Evolutionary conservation across 1,140 invertebrate genomes (phyloP), one percentile per base, ranked within the genome.

Genomic region (Pantala flavescens): DNA sequence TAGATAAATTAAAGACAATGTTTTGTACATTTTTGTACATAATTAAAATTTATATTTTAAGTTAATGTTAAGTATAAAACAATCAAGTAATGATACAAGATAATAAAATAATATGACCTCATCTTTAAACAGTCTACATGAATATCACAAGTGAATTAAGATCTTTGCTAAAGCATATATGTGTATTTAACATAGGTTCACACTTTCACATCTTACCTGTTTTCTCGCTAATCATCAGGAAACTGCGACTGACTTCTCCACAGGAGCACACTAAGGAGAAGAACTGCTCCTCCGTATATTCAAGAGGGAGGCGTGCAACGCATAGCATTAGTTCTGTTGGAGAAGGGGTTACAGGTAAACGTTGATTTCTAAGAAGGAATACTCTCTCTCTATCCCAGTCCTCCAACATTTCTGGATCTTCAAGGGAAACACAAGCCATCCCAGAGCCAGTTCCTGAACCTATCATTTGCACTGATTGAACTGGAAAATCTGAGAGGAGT

Each of bases 321-420:
- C 87, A 88, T 7, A 89, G 79, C 73, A 87, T 81, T 77, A 84
- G 84, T 74, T 87, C 85, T 16, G 84, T 86, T 24, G 81, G 81
- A 24, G 84, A 84, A 7, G 85, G 81, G 19, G 79, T 79, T 49
- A 87, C 80, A 74, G 82, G 81, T 16, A 85, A 80, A 43, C 82
- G 78, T 77, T 84, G 83, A 23, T 83, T 83, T n/a, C 83, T 76
- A 16, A 84, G 77, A 14, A 80, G 78, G 73, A 83, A 83, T 10
- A 80, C 77, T 19, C 79, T 77, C 28, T 81, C 78, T 70, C 78
- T 77, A 76, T 82, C 81, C 81, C 77, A 84, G 43, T 83, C 82
- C 63, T 82, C 82, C 71, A 83, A 76, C 74, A 83, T 77, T 74
- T 83, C 82, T 12, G 82, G 82, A 63, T 82, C 80, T 72, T 81